These are phyloP conservation scores for Sternotherus odoratus DNA, from an alignment of 2,797 vertebrate genomes.

Conservation along the genomic window DNA sequence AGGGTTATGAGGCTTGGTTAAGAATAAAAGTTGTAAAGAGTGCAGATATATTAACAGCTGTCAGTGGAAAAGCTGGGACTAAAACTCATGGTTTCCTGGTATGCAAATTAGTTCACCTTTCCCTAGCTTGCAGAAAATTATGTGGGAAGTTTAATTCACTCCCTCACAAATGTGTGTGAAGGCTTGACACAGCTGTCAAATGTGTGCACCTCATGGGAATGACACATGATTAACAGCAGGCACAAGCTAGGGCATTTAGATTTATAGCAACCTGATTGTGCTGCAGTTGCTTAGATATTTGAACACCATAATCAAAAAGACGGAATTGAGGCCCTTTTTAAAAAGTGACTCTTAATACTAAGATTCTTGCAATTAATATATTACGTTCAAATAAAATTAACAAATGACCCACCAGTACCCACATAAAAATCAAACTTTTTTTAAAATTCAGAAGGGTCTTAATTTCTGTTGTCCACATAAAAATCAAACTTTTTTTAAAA, in stretches of 20 bases:
- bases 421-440: background rate
- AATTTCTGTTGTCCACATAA: background rate
- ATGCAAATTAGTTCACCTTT: background rate
- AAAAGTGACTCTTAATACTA: background rate
- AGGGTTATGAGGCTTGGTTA: rapidly evolving
- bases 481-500: background rate
- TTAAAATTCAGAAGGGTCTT: background rate
- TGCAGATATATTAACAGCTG: background rate
- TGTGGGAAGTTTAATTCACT: background rate
- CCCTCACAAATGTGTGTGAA: background rate
- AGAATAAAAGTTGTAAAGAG: background rate
- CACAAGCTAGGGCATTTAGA: background rate
- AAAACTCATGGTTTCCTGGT: background rate
- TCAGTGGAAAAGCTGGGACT: background rate
- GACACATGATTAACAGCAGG: background rate
- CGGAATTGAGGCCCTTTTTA: background rate
- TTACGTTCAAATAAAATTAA: background rate
- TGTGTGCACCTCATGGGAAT: background rate
- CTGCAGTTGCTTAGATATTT: background rate
- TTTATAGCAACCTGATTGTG: background rate
- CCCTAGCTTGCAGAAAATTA: background rate
- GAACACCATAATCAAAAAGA: background rate
- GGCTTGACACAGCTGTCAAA: background rate
- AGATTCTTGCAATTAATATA: background rate
- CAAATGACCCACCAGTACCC: background rate